phyloP scores from a whole-genome alignment of 2,797 vertebrate genomes.

The Masticophis lateralis region DNA sequence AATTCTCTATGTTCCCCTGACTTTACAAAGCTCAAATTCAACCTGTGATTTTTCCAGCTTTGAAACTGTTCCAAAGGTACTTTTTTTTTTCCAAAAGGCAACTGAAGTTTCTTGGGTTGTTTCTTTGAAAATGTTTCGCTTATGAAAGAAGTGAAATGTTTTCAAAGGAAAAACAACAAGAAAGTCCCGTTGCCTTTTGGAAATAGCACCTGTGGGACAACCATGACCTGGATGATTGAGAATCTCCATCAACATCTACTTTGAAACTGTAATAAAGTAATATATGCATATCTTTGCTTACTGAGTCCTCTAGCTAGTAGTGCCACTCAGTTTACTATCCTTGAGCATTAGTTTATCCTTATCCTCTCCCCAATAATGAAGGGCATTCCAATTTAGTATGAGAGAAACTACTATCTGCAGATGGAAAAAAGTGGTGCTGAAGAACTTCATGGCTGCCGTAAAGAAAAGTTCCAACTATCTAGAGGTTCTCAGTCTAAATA shows the following conservation, averaged over 20 bases:
- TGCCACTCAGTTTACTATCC: neutral
- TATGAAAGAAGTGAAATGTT: neutral
- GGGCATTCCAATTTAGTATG: neutral
- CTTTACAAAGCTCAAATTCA: conserved; percentile 39
- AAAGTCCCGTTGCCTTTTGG: neutral
- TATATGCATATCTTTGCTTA: neutral
- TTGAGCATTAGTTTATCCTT: neutral
- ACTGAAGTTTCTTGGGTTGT: neutral
- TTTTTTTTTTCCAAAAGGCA: neutral
- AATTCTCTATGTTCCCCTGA: conserved; percentile 43
- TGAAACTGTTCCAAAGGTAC: neutral
- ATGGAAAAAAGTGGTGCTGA: neutral
- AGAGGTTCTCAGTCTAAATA: neutral
- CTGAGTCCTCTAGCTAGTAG: neutral
- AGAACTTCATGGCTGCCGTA: neutral
- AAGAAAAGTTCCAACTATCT: neutral
- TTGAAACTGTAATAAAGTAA: neutral
- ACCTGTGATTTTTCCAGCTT: neutral
- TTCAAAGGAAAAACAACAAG: neutral
- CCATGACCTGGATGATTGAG: neutral
- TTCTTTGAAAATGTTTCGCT: neutral
- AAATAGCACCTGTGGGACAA: neutral
- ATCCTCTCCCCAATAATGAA: neutral
- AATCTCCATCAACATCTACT: neutral
- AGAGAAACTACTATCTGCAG: neutral